Evolutionary conservation across 1,140 invertebrate species (phyloP), one percentile per base, ranked within the genome.

Genomic region (Heliothis subflexa): DNA sequence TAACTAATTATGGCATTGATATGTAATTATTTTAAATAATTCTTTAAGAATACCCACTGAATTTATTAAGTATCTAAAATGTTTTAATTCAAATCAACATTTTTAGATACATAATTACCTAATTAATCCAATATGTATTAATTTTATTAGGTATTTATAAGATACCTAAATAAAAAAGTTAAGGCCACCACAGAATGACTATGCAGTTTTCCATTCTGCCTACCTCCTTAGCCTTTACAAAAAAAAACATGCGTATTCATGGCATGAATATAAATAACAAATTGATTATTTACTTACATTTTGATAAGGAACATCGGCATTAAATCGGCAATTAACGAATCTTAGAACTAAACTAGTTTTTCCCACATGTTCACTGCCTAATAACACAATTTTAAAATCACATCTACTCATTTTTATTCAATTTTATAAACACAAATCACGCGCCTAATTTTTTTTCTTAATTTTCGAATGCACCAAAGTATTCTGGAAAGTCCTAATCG

Each of bases 341-440:
- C 92, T 85, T 55, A 93, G 61, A 11, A 94, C 92, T 76, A 94
- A 87, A 83, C 93, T 94, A 0, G 93, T 94, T 70, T 94, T 94
- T 7, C 93, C 93, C 11, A 93, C 92, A 85, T 94, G 92, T 84
- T 94, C 93, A 78, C 92, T 93, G 3, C 93, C 93, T 78, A 94
- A 84, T 71, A 94, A 82, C 9, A 94, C 93, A 33, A 94, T 88
- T 91, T 94, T 94, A 72, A 94, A 92, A 83, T 94, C 93, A 75
- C 91, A 93, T n/a, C 91, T 83, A 82, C 92, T 93, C 92, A 94
- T 93, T 82, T 85, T 90, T 49, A 54, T 78, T 52, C 10, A 14
- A 40, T 40, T 40, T 7, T 7, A 40, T 7, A 47, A 68, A 55
- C 47, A 28, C 10, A 16, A 75, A 75, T 64, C 28, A 55, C 28